Conservation (phyloP, 2,113 vertebrate genomes). For the Diglossa brunneiventris region DNA sequence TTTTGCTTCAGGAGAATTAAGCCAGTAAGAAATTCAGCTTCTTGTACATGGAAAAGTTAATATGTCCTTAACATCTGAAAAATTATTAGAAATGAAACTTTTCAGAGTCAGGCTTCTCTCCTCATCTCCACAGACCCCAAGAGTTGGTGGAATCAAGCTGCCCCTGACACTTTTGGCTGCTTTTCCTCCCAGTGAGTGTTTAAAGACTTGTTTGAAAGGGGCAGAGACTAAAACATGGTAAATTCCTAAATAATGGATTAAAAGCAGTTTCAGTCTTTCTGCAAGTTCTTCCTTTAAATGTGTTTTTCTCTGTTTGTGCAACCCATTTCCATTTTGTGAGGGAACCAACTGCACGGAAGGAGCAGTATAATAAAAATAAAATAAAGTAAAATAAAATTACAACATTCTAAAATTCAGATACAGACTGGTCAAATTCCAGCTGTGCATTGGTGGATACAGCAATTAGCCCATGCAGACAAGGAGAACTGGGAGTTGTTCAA, state of each 20-base stretch:
- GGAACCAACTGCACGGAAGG: not conserved
- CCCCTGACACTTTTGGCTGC: not conserved
- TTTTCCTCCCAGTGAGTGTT: not conserved
- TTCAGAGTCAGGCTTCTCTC: not conserved
- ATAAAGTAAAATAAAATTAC: not conserved
- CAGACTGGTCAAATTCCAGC: not conserved
- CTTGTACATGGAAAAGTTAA: not conserved
- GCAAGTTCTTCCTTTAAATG: not conserved
- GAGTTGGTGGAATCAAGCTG: not conserved
- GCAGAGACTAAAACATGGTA: not conserved
- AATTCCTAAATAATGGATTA: slow-evolving; percentile 14
- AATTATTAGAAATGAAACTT: not conserved
- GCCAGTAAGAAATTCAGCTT: not conserved
- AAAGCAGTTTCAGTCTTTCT: not conserved
- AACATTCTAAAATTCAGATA: not conserved
- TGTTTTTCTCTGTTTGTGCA: not conserved
- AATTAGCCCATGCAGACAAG: not conserved
- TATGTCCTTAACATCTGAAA: not conserved
- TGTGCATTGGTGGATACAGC: not conserved
- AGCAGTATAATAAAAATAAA: not conserved
- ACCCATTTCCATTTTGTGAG: not conserved
- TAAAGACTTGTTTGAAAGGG: not conserved
- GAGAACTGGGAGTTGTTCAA: not conserved
- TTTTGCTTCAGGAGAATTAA: not conserved
- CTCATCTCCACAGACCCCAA: not conserved